A percentile compares a stretch with the other conserved stretches of the same genome.
Conservation (phyloP, 37 sponge, comb jelly and placozoan species). For the Beroe ovata region DNA sequence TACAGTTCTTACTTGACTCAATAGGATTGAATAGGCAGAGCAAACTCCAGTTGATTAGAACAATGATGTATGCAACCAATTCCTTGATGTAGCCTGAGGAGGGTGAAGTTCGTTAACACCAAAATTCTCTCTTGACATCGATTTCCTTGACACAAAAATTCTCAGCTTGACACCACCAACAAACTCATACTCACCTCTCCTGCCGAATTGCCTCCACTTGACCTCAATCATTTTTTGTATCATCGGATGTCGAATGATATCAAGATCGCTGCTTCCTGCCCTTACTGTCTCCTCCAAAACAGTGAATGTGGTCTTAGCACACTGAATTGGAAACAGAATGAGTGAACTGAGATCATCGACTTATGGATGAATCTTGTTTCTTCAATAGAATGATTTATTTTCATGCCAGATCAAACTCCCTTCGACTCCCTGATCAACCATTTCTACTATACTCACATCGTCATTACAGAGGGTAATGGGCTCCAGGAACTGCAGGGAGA, state of each 20-base stretch:
- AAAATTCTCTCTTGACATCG: too few species aligned
- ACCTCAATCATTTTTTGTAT: constrained; percentile 70
- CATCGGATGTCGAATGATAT: constrained; percentile 71
- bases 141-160: too few species aligned
- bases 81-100: constrained; percentile 60
- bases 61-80: constrained; percentile 42
- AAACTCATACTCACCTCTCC: constrained; percentile 48
- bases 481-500: constrained; percentile 49
- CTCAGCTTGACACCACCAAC: too few species aligned
- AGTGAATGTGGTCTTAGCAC: constrained; percentile 45
- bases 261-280: constrained; percentile 6
- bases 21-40: constrained; percentile 52
- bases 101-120: too few species aligned
- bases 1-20: background rate
- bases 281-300: constrained; percentile 44
- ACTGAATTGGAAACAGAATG: too few species aligned
- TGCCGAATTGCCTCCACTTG: constrained; percentile 72
- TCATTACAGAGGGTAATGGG: constrained; percentile 63
- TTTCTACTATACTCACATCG: background rate
- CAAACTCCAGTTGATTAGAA: constrained; percentile 57
- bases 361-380: too few species aligned
- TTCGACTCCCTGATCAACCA: too few species aligned
- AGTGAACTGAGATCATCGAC: too few species aligned
- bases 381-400: too few species aligned
- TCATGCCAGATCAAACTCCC: too few species aligned